phyloP scores from a whole-genome alignment of 2,797 vertebrate genomes.

The Xenentodon cancila region DNA sequence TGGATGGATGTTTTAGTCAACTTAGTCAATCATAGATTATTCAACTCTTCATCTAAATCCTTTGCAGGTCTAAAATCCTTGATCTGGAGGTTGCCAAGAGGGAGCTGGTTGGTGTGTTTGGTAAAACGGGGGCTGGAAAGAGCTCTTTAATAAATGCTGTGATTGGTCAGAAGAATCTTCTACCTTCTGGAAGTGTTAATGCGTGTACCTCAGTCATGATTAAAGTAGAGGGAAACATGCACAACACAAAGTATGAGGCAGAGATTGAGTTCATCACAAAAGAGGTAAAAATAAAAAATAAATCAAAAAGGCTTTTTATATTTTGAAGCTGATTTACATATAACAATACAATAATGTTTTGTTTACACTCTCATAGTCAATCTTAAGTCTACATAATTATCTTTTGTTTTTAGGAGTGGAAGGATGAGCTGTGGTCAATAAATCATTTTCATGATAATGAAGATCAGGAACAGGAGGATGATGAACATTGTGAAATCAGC shows the following conservation, averaged over 20 bases:
- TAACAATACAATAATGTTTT: too few species aligned
- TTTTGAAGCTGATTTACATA: too few species aligned
- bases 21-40: too few species aligned
- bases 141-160: conserved; percentile 79
- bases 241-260: conserved; percentile 31
- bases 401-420: conserved; percentile 49
- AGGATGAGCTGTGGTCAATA: conserved; percentile 35
- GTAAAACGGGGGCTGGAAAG: conserved; percentile 77
- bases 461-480: neutral
- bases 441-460: neutral
- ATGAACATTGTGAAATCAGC: neutral
- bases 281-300: conserved; percentile 31
- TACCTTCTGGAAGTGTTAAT: conserved; percentile 59
- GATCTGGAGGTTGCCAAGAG: conserved; percentile 44
- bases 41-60: neutral
- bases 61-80: conserved; percentile 29
- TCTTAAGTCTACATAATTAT: neutral
- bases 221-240: conserved; percentile 55
- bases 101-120: conserved; percentile 76
- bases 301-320: too few species aligned
- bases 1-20: too few species aligned
- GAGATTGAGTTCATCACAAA: conserved; percentile 58
- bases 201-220: conserved; percentile 74
- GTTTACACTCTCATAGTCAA: too few species aligned
- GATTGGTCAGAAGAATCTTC: conserved; percentile 59